Evolutionary conservation across 2,797 vertebrate species (phyloP).

Genomic region (Argentina silus): DNA sequence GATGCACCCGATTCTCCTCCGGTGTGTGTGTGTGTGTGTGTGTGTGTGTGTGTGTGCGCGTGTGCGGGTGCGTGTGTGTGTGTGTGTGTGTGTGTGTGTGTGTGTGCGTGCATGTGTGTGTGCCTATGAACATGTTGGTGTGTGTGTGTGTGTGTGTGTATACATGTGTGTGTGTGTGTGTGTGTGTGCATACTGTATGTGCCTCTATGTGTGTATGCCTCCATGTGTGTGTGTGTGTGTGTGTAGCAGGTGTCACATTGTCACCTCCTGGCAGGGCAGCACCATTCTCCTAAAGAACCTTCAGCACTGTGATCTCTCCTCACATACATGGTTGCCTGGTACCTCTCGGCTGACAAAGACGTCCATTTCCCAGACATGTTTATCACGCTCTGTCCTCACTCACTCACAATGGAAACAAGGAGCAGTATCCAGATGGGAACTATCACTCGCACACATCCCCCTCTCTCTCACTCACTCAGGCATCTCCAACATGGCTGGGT

Average conservation of each 20-base stretch:
- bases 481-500: constrained; percentile 55
- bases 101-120: neutral
- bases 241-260: constrained; percentile 15
- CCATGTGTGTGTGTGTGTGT: neutral
- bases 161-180: constrained; percentile 5
- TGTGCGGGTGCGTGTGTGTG: neutral
- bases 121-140: neutral
- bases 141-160: constrained; percentile 1
- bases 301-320: constrained; percentile 5
- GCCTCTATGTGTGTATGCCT: constrained; percentile 3
- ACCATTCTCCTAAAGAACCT: constrained; percentile 16
- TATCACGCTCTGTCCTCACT: constrained; percentile 59
- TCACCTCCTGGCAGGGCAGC: constrained; percentile 1
- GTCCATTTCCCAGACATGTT: constrained; percentile 65
- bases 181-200: neutral
- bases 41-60: neutral
- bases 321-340: constrained; percentile 34
- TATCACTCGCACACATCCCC: constrained; percentile 47
- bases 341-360: constrained; percentile 53
- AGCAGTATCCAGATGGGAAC: constrained; percentile 58
- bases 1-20: neutral
- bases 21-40: constrained; percentile 20
- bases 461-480: constrained; percentile 21
- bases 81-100: neutral
- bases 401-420: constrained; percentile 44